Conservation (phyloP, 2,888 invertebrate species). For the Drosophila pullipes region DNA sequence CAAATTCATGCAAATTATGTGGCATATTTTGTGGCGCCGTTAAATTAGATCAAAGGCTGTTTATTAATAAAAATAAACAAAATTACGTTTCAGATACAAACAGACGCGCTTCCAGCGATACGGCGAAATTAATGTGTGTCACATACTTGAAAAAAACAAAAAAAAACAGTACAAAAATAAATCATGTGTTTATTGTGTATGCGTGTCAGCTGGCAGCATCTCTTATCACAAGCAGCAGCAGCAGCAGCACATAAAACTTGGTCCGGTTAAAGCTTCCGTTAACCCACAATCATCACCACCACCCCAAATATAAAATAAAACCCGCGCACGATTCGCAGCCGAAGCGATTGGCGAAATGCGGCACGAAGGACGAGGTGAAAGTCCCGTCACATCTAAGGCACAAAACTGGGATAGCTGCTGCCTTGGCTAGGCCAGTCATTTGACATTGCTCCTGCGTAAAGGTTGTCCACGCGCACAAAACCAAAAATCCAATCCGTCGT, state of each 20-base stretch:
- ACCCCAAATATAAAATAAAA: conserved; percentile 27
- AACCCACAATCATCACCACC: conserved; percentile 16
- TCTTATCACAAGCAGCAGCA: conserved; percentile 36
- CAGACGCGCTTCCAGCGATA: conserved; percentile 18
- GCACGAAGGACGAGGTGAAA: conserved; percentile 57
- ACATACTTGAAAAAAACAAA: conserved; percentile 16
- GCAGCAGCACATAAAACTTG: conserved; percentile 54
- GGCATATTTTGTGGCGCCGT: conserved; percentile 16
- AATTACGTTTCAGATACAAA: conserved; percentile 6
- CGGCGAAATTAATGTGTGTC: conserved; percentile 17
- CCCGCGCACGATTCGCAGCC: conserved; percentile 54
- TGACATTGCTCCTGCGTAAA: conserved; percentile 84
- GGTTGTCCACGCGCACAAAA: conserved; percentile 79
- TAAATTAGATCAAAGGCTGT: conserved; percentile 25
- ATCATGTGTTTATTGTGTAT: conserved; percentile 25
- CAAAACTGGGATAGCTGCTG: conserved; percentile 75
- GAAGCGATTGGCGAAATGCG: conserved; percentile 47
- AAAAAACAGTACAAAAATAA: conserved; percentile 35
- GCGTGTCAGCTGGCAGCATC: conserved; percentile 46
- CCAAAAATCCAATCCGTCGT: conserved; percentile 35
- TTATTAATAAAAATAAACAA: conserved; percentile 50
- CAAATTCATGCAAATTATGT: not conserved
- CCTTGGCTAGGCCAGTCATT: conserved; percentile 75
- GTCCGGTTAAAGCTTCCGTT: conserved; percentile 75
- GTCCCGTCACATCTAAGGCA: conserved; percentile 74